Base-by-base conservation (phyloP, 2,797 vertebrate species). In the Urocyon cinereoargenteus region DNA sequence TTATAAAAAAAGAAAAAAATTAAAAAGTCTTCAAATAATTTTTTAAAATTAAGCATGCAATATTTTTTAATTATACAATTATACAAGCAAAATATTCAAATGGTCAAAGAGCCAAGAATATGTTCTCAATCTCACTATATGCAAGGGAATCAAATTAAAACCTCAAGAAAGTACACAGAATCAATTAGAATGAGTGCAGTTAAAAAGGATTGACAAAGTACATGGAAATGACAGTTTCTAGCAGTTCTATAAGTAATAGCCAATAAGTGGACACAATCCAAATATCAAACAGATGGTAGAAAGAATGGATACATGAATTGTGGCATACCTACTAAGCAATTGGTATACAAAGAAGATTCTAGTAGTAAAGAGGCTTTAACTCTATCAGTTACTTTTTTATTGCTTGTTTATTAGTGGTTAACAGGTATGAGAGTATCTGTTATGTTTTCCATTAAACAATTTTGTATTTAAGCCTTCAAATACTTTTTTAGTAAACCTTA, bases 381-480 rank as follows among this genome's bases (percentile, higher is more conserved):
- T 53, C 16, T 62, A 61, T 61, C 86, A 45, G 51, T 59, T 72
- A 82, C 19, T 61, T 86, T 86, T 73, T n/a, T 18, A 40, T 70
- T 72, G 70, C 45, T 93, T 75, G 7, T 49, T 75, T 75, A 75
- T 51, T 10, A 68, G 45, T 90, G 4, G 22, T 45, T 86, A 90
- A 55, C 31, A 59, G 1, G 40, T 66, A 59, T 13, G 31, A 57
- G 73, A 68, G 19, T 4, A 49, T 49, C 70, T n/a, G 28, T 12
- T 26, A 15, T 49, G 19, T 19, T 83, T 95, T 82, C 51, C 18
- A 77, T 49, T 61, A 68, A 75, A 21, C 11, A 73, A 45, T 59
- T 86, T 90, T 86, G 2, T 83, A 82, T 34, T 95, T 95, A 57
- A 83, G 87, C 87, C n/a, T 70, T 10, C n/a, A 90, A 81, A 75